Percentiles rank a stretch among this genome's conserved stretches.
These are phyloP conservation scores for Emydocephalus ijimae DNA, from an alignment of 2,113 vertebrate species.

Conservation along the genomic window DNA sequence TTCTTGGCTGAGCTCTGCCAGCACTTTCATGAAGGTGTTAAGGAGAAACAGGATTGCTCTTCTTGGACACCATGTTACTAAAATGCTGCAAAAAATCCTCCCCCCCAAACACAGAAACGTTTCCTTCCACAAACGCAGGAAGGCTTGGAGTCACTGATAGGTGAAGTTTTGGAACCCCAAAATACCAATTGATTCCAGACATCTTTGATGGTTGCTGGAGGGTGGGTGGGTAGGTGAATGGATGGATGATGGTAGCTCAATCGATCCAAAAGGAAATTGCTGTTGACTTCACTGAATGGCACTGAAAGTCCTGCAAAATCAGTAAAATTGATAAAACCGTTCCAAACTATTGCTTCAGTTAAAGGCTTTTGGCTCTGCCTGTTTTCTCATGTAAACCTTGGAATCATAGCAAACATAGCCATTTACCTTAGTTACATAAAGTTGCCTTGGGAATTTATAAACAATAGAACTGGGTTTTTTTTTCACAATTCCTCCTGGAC, in stretches of 20 bases:
- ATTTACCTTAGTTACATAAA: too few relatives aligned
- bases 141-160: not conserved
- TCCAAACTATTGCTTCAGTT: not conserved
- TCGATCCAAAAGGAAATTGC: not conserved
- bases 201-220: not conserved
- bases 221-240: not conserved
- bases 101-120: too few relatives aligned
- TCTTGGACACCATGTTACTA: not conserved
- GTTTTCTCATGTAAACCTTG: too few relatives aligned
- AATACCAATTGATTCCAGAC: not conserved
- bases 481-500: too few relatives aligned
- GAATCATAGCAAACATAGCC: too few relatives aligned
- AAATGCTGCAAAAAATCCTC: too few relatives aligned
- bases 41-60: not conserved
- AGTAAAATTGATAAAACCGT: not conserved
- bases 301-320: too few relatives aligned
- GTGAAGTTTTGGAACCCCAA: too few relatives aligned
- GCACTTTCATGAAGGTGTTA: too few relatives aligned
- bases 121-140: not conserved
- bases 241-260: not conserved
- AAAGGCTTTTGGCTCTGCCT: too few relatives aligned
- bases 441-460: too few relatives aligned
- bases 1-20: not conserved
- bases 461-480: too few relatives aligned
- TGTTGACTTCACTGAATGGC: not conserved